Percentiles rank a stretch among this genome's conserved stretches.
Conservation (phyloP, 2,797 vertebrate genomes). For the Galaxias olidus region DNA sequence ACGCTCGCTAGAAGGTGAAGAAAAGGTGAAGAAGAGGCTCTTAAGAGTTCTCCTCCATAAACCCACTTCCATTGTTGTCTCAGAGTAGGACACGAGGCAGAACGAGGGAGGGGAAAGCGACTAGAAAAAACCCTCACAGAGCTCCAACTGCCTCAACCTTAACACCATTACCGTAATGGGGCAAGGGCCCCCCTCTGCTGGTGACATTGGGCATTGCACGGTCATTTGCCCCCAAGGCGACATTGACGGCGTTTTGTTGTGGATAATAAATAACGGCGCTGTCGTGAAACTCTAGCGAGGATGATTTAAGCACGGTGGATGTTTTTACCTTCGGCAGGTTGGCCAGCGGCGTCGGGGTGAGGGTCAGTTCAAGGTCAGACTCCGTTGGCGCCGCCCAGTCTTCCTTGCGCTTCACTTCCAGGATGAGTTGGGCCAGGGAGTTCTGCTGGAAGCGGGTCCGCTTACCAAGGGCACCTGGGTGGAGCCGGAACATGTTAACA, state of each 20-base stretch:
- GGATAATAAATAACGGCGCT: too few species aligned
- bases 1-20: slow-evolving; percentile 18
- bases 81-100: too few species aligned
- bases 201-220: slow-evolving; percentile 36
- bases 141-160: neutral
- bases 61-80: too few species aligned
- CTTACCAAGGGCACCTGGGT: slow-evolving; percentile 90
- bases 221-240: slow-evolving; percentile 27
- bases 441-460: slow-evolving; percentile 95
- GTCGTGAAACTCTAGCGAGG: too few species aligned
- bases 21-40: slow-evolving; percentile 8
- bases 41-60: slow-evolving; percentile 9
- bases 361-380: slow-evolving; percentile 62
- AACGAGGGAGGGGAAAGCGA: too few species aligned
- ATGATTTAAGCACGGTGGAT: too few species aligned
- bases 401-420: slow-evolving; percentile 82
- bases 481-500: slow-evolving; percentile 19
- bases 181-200: slow-evolving; percentile 59
- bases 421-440: slow-evolving; percentile 88
- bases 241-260: neutral
- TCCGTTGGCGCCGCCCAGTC: slow-evolving; percentile 32
- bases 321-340: slow-evolving; percentile 83
- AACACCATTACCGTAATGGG: slow-evolving; percentile 27
- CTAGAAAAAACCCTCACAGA: too few species aligned
- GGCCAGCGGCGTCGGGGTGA: slow-evolving; percentile 77